Percentiles rank a stretch among this genome's conserved stretches.
phyloP scores from a whole-genome alignment of 1,140 invertebrate genomes.

The Zaprionus kolodkinae region DNA sequence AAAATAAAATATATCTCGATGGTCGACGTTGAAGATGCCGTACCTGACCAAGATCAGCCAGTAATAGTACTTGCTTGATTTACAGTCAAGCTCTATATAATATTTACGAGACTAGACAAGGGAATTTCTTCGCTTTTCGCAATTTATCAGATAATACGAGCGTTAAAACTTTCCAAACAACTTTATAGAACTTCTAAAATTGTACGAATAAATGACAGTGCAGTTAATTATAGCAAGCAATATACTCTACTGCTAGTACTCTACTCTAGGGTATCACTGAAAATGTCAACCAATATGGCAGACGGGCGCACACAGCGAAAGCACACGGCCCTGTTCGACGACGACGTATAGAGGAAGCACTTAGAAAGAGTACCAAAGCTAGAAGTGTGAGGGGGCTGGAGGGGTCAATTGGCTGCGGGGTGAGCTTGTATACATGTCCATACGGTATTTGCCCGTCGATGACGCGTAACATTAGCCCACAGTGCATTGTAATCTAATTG shows the following conservation, averaged over 20 bases:
- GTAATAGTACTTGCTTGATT: neutral
- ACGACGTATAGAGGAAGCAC: neutral
- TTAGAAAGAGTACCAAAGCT: neutral
- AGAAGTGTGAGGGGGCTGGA: neutral
- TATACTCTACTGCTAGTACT: neutral
- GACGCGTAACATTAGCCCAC: constrained; percentile 14
- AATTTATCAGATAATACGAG: neutral
- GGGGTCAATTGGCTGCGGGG: neutral
- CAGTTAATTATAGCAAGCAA: neutral
- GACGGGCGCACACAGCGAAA: neutral
- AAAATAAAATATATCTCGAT: neutral
- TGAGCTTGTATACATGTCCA: constrained; percentile 2
- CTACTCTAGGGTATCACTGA: constrained; percentile 9
- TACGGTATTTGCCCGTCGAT: constrained; percentile 15
- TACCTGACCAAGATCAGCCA: neutral
- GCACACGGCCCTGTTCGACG: constrained; percentile 34
- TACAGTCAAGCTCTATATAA: neutral
- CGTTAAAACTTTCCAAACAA: neutral
- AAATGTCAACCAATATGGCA: constrained; percentile 45
- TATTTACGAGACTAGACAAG: neutral
- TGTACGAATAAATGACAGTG: no score
- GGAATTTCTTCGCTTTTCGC: neutral
- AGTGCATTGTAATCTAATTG: constrained; percentile 18
- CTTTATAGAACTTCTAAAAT: no score
- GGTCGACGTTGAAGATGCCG: constrained; percentile 17